Base-by-base conservation (phyloP, 2,113 vertebrate species). In the Mus musculus region DNA sequence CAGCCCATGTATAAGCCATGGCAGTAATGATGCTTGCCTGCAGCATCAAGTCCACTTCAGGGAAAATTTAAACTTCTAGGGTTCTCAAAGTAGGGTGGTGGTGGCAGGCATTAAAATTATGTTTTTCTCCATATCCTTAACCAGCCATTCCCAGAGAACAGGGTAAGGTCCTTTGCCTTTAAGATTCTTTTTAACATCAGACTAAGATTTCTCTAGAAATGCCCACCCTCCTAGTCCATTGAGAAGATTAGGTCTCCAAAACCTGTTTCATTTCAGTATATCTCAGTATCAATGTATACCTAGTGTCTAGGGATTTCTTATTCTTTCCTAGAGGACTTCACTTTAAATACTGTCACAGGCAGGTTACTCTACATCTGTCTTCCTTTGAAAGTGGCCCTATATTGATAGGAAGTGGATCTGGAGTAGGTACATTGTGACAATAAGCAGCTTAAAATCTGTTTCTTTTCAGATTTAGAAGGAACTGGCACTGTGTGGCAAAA, bases 171-270 rank as follows among this genome's bases (percentile, higher is more conserved):
- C 8, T 90, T 54, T 39, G 56, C 46, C 75, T 88, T 80, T 9
- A 76, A 95, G 76, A 92, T 81, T n/a, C 78, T 90, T 94, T 88
- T 95, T 86, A 95, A 94, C 73, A 95, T 59, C 88, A 84, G 88
- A 85, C 28, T 52, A 85, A 46, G 28, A 77, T 77, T 89, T 94
- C 93, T 91, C 95, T 59, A 49, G 52, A 92, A 49, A 42, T 30
- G 11, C 24, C 86, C 82, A 49, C 49, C 52, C n/a, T 93, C 84
- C 61, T 91, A 84, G 93, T 94, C 63, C 95, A 88, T 95, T 97
- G 93, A 92, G 91, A 80, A 46, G 11, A 96, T 52, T 65, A 59
- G 63, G 71, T 46, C n/a, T 90, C 65, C 14, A 90, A 88, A 93
- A 88, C 77, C 22, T 82, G 20, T 94, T 93, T 81, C 54, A 90